Evolutionary conservation across 1,140 invertebrate genomes (phyloP).

Genomic region (Drosophila punjabiensis): DNA sequence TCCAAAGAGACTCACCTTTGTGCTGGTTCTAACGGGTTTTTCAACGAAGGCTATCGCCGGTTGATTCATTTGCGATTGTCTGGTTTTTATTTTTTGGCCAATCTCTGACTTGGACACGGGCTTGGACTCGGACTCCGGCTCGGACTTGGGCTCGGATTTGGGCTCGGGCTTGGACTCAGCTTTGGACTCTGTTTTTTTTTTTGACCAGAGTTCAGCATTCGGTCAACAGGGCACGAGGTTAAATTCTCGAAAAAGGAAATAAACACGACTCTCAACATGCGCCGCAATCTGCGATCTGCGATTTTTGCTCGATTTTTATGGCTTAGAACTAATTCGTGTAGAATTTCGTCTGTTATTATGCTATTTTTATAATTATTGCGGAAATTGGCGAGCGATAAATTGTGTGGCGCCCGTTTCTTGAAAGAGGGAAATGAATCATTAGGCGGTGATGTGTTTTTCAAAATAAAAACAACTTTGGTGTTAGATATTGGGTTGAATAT

Average conservation of each 20-base stretch:
- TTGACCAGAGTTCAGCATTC: constrained; percentile 46
- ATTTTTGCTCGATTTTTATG: constrained; percentile 25
- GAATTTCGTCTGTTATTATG: constrained; percentile 11
- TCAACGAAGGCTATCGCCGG: constrained; percentile 49
- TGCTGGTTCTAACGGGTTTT: constrained; percentile 74
- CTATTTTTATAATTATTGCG: constrained; percentile 46
- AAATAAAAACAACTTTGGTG: background rate
- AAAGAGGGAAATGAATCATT: constrained; percentile 31
- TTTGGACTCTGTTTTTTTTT: constrained; percentile 22
- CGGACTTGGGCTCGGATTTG: constrained; percentile 24
- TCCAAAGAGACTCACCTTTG: constrained; percentile 50
- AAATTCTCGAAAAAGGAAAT: constrained; percentile 69
- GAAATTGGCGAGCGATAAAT: constrained; percentile 35
- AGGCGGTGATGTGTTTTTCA: background rate
- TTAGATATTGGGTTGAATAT: background rate
- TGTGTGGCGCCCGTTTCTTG: constrained; percentile 10
- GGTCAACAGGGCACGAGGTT: constrained; percentile 78
- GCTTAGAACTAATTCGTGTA: constrained; percentile 41
- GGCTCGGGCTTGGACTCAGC: constrained; percentile 20
- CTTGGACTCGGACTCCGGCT: constrained; percentile 12
- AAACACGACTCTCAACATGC: constrained; percentile 12
- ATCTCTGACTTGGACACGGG: constrained; percentile 18
- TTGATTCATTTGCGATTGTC: constrained; percentile 61
- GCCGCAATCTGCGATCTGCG: constrained; percentile 8
- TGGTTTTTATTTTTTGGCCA: constrained; percentile 23